These are phyloP conservation scores for Rhyzopertha dominica DNA, from an alignment of 1,140 invertebrate genomes.

Conservation along the genomic window DNA sequence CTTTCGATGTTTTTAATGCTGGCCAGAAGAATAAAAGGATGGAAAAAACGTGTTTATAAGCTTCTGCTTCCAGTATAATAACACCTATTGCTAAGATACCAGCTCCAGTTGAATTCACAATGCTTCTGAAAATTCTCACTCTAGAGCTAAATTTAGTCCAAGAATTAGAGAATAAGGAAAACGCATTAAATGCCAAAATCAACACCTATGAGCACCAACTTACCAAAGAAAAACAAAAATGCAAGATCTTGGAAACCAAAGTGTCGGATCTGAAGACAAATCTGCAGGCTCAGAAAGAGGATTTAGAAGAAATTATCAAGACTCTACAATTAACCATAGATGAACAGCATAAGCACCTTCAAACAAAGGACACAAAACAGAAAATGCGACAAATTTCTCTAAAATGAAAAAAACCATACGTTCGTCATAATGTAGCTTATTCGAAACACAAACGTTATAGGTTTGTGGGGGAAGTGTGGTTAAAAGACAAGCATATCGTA, in stretches of 20 bases:
- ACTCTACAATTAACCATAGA: conserved; percentile 47
- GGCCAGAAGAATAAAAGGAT: conserved; percentile 82
- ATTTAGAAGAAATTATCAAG: conserved; percentile 37
- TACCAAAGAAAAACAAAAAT: conserved; percentile 54
- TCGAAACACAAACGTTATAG: too few species aligned
- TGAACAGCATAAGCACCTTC: conserved; percentile 67
- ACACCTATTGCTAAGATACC: too few species aligned
- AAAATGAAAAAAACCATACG: too few species aligned
- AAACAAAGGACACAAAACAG: conserved; percentile 70
- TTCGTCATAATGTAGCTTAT: too few species aligned
- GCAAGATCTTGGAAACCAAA: conserved; percentile 53
- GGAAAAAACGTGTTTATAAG: conserved; percentile 83
- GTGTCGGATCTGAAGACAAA: conserved; percentile 53
- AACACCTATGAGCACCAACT: conserved; percentile 29
- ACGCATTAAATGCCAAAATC: conserved; percentile 31
- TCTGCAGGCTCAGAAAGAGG: conserved; percentile 47
- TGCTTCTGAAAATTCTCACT: too few species aligned
- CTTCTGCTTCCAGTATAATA: too few species aligned
- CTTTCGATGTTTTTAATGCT: conserved; percentile 74
- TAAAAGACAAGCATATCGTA: conserved; percentile 94
- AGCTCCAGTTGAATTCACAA: too few species aligned
- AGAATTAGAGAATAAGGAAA: conserved; percentile 26
- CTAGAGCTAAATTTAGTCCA: too few species aligned
- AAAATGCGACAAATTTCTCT: conserved; percentile 49
- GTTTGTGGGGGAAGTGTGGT: conserved; percentile 78